phyloP scores from a whole-genome alignment of 2,797 vertebrate genomes.

The Amniataba percoides region DNA sequence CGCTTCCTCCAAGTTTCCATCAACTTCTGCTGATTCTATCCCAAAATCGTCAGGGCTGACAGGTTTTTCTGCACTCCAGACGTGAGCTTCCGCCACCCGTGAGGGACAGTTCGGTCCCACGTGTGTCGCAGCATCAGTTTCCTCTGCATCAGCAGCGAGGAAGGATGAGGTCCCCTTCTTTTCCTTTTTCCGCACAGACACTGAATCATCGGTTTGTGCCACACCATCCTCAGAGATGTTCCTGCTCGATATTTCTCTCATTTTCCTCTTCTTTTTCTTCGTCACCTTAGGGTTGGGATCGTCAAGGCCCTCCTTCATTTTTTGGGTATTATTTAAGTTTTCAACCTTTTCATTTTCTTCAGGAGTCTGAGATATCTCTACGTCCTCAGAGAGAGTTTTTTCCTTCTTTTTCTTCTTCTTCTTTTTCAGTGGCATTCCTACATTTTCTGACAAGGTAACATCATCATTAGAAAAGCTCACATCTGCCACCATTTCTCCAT shows the following conservation, averaged over 20 bases:
- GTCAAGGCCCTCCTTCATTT: not conserved
- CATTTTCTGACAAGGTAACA: not conserved
- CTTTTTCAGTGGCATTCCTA: not conserved
- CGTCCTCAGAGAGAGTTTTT: not conserved
- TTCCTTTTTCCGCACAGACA: slow-evolving; percentile 46
- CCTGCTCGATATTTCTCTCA: not conserved
- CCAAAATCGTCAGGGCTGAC: slow-evolving; percentile 2
- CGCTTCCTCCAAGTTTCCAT: not conserved
- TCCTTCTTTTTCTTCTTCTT: slow-evolving; percentile 32
- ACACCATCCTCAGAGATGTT: not conserved
- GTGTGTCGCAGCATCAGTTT: slow-evolving; percentile 26
- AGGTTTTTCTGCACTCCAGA: not conserved
- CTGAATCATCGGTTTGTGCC: slow-evolving; percentile 14
- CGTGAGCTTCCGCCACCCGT: not conserved
- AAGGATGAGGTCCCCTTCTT: slow-evolving; percentile 57
- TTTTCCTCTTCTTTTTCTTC: slow-evolving; percentile 49
- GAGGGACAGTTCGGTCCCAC: not conserved
- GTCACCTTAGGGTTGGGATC: not conserved
- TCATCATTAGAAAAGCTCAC: not conserved
- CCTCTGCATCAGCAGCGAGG: slow-evolving; percentile 64
- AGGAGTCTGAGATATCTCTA: not conserved
- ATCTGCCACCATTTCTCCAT: not conserved
- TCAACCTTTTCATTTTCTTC: slow-evolving; percentile 6
- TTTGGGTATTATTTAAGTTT: not conserved
- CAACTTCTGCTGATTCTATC: slow-evolving; percentile 34